Evolutionary conservation across 1,140 invertebrate species (phyloP), one percentile per base, ranked within the genome.

Genomic region (Phocides pigmalion): DNA sequence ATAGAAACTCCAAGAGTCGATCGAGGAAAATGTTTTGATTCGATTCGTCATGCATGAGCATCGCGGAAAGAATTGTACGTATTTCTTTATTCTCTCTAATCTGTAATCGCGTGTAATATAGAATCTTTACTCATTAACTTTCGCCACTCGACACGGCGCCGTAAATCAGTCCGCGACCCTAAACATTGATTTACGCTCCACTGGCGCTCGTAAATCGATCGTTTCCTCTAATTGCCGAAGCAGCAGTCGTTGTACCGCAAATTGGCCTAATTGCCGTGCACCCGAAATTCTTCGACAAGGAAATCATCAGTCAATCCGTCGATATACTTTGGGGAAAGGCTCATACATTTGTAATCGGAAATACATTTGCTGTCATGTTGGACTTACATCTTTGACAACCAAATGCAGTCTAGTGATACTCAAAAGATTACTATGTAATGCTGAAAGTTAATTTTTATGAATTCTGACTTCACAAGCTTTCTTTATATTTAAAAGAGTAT

Each of bases 101-200:
- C 35, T 20, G 11, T 39, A 19, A 64, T 35, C 46, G 39, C 19
- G 25, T 62, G 42, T 61, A 46, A 59, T 49, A 61, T 44, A 54
- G 53, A 54, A 66, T 63, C 53, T 66, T 51, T 66, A 35, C 63
- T 68, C 74, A 66, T 76, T 76, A 75, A 63, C 70, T 64, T 49
- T 56, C 50, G 54, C 51, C 64, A 70, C 64, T 65, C 51, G 22
- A 56, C 64, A 66, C 41, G 63, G 56, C 66, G 39, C 41, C 35
- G 64, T 76, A 73, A 79, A 81, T 81, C 73, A 68, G 62, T 79
- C 74, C 63, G 41, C 71, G 63, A 42, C 62, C 61, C 72, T 71
- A 74, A 75, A 70, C 49, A 73, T 71, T 76, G 76, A 79, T 79
- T 79, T 76, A 76, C 65, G 64, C 49, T 72, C 63, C 73, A 68